Evolutionary conservation across 2,888 invertebrate genomes (phyloP).

Genomic region (Pheosia tremula): DNA sequence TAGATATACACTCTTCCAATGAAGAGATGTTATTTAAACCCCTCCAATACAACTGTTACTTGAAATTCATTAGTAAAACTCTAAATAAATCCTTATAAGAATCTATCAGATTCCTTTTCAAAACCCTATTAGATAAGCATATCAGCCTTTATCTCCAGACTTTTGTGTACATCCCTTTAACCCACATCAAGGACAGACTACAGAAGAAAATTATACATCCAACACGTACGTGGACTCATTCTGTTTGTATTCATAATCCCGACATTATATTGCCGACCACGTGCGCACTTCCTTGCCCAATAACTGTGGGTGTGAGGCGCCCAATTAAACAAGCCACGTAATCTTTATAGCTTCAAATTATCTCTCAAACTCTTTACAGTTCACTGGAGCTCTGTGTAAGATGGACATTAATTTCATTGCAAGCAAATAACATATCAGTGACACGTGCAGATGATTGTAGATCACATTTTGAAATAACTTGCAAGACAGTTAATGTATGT

Average conservation of each 20-base stretch:
- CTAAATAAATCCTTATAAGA: too few relatives aligned
- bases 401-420: constrained; percentile 25
- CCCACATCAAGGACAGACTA: constrained; percentile 32
- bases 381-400: constrained; percentile 31
- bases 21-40: too few relatives aligned
- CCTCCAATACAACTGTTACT: too few relatives aligned
- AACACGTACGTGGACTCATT: constrained; percentile 38
- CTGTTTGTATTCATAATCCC: constrained; percentile 63
- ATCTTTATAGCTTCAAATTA: constrained; percentile 25
- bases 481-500: constrained; percentile 15
- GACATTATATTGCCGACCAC: constrained; percentile 59
- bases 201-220: constrained; percentile 25
- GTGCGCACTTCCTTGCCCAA: constrained; percentile 44
- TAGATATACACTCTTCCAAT: too few relatives aligned
- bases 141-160: too few relatives aligned
- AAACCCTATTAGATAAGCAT: too few relatives aligned
- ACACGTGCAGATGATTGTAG: constrained; percentile 14
- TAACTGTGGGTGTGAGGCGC: constrained; percentile 36
- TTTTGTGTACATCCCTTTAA: constrained; percentile 16
- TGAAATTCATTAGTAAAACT: too few relatives aligned
- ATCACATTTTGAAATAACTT: constrained; percentile 8
- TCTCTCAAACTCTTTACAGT: constrained; percentile 26
- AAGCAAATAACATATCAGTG: constrained; percentile 8
- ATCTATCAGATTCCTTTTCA: too few relatives aligned
- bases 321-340: constrained; percentile 34